phyloP scores from a whole-genome alignment of 1,140 invertebrate species.

The Drosophila rufa region DNA sequence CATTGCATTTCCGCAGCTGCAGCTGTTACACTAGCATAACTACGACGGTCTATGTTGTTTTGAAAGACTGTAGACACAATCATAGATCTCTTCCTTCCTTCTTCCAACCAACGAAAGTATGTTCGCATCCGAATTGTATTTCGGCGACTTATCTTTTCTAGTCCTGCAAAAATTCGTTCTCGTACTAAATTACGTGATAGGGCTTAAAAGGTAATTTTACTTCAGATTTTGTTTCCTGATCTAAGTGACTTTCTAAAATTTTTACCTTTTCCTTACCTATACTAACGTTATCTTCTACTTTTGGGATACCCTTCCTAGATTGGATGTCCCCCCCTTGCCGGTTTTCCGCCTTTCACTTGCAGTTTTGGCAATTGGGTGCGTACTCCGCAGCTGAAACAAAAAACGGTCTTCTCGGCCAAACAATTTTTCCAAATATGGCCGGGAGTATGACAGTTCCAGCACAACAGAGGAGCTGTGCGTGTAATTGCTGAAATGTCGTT shows the following conservation, averaged over 20 bases:
- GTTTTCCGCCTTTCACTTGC: background rate
- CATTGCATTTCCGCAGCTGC: too few species aligned
- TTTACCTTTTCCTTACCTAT: background rate
- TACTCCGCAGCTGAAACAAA: background rate
- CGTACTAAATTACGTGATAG: conserved; percentile 3
- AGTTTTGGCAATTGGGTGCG: background rate
- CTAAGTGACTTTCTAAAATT: background rate
- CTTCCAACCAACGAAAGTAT: background rate
- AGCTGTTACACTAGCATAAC: background rate
- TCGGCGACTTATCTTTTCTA: background rate
- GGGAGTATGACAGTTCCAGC: background rate
- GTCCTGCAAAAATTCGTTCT: conserved; percentile 1
- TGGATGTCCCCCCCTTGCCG: background rate
- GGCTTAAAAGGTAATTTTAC: conserved; percentile 3
- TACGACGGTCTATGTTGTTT: conserved; percentile 5
- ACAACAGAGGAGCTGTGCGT: background rate
- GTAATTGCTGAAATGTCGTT: background rate
- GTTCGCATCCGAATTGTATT: conserved; percentile 5
- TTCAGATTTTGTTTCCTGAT: background rate
- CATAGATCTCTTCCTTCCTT: background rate
- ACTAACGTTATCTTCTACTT: background rate
- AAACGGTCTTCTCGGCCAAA: background rate
- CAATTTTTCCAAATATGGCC: conserved; percentile 5
- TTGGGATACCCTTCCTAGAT: background rate
- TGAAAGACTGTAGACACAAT: conserved; percentile 3